Evolutionary conservation across 2,113 vertebrate genomes (phyloP).

Genomic region (Diadophis punctatus): DNA sequence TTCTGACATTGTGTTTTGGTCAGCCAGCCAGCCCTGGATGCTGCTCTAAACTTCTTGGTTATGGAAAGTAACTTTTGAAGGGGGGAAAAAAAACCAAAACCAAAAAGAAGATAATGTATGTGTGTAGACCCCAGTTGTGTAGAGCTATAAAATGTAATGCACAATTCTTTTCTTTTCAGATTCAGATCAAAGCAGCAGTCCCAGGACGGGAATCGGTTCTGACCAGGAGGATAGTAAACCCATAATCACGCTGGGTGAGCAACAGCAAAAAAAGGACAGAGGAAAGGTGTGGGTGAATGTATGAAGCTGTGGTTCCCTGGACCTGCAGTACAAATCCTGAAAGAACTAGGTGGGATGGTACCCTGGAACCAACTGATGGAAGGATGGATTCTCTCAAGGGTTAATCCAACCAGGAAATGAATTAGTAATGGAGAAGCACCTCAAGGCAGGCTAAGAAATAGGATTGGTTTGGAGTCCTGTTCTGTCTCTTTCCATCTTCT

Average conservation of each 20-base stretch:
- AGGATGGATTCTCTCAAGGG: neutral
- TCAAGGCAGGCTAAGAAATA: neutral
- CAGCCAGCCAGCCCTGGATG: neutral
- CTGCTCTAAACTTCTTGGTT: neutral
- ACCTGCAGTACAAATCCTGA: neutral
- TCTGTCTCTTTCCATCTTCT: neutral
- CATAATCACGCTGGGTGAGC: slow-evolving; percentile 86
- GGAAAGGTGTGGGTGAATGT: neutral
- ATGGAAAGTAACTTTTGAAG: neutral
- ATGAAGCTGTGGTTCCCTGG: neutral
- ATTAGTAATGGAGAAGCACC: neutral
- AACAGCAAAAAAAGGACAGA: neutral
- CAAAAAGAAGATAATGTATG: neutral
- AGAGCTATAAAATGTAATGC: accelerated
- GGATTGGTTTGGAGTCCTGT: neutral
- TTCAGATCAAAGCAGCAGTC: slow-evolving; percentile 87
- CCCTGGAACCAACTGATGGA: neutral
- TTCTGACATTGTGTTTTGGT: neutral
- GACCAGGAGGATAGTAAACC: slow-evolving; percentile 94
- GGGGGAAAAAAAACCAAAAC: too few relatives aligned
- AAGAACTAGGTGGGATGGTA: accelerated
- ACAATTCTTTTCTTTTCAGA: slow-evolving; percentile 67
- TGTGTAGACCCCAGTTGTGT: accelerated
- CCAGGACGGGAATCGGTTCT: slow-evolving; percentile 82
- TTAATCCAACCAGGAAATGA: neutral